Evolutionary conservation across 2,113 vertebrate genomes (phyloP).

Genomic region (Eurypyga helias): DNA sequence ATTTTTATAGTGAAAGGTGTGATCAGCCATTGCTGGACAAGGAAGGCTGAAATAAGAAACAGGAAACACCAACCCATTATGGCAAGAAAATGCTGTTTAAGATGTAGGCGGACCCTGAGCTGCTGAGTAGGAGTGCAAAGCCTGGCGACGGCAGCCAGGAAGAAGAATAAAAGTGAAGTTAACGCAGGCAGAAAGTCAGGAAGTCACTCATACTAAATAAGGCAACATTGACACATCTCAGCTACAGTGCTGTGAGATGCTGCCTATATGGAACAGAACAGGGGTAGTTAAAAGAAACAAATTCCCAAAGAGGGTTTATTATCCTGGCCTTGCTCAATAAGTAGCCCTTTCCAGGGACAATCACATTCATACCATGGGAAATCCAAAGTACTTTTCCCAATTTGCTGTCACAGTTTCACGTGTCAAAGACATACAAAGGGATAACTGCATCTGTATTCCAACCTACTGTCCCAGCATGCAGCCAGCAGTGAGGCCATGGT

Average conservation of each 20-base stretch:
- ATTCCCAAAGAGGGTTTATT: not conserved
- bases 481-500: not conserved
- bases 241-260: not conserved
- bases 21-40: not conserved
- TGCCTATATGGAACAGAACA: not conserved
- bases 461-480: not conserved
- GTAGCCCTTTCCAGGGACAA: not conserved
- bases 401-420: not conserved
- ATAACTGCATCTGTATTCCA: not conserved
- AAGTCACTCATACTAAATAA: not conserved
- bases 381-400: not conserved
- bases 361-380: not conserved
- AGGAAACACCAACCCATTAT: not conserved
- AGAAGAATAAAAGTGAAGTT: not conserved
- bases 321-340: not conserved
- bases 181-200: not conserved
- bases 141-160: not conserved
- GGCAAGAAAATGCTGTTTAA: not conserved
- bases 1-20: not conserved
- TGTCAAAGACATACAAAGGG: not conserved
- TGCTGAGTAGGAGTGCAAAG: not conserved
- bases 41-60: not conserved
- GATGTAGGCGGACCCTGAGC: not conserved
- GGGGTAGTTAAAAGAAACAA: not conserved
- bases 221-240: not conserved